phyloP scores from a whole-genome alignment of 2,113 vertebrate species.

The Rafetus swinhoei region DNA sequence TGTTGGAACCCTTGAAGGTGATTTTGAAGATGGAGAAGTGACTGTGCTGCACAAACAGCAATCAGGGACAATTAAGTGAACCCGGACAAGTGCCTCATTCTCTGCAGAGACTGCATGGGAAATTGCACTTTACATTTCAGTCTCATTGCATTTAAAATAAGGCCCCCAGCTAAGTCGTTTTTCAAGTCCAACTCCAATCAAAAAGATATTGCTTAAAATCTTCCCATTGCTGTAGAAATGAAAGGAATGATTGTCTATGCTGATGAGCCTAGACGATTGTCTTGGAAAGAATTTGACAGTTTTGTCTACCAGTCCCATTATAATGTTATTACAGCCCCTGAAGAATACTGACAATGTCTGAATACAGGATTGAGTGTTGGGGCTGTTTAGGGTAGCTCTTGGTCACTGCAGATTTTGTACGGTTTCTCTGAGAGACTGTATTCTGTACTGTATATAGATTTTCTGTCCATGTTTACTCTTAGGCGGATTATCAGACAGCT shows the following conservation, averaged over 20 bases:
- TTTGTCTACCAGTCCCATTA: conserved; percentile 71
- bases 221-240: conserved; percentile 81
- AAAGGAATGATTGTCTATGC: conserved; percentile 83
- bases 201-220: conserved; percentile 81
- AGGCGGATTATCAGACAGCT: background rate
- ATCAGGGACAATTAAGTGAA: conserved; percentile 87
- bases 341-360: conserved; percentile 49
- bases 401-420: conserved; percentile 24
- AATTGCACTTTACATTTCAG: conserved; percentile 81
- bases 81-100: conserved; percentile 80
- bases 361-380: background rate
- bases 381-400: conserved; percentile 28
- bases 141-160: conserved; percentile 81
- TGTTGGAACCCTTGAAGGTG: conserved; percentile 74
- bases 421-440: conserved; percentile 9
- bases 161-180: conserved; percentile 81
- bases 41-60: conserved; percentile 79
- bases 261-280: conserved; percentile 84
- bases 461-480: conserved; percentile 46
- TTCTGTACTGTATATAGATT: conserved; percentile 8
- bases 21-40: conserved; percentile 76
- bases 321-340: conserved; percentile 70
- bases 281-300: conserved; percentile 79
- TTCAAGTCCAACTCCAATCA: conserved; percentile 81
- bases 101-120: conserved; percentile 74